Base-by-base conservation (phyloP, 1,140 invertebrate species). In the Pygmarrhopalites habei region DNA sequence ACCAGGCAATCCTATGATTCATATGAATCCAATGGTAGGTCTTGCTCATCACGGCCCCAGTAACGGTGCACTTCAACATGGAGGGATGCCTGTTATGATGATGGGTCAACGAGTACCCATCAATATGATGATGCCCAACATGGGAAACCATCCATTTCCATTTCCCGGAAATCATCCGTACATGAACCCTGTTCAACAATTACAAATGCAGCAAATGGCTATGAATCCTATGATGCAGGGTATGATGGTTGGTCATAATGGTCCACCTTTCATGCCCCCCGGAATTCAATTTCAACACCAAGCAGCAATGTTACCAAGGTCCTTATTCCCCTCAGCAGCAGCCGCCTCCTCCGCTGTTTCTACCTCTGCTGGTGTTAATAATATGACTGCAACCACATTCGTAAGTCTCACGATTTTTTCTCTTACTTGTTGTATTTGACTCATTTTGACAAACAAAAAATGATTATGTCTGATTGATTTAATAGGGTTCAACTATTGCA, bases 261-360 rank as follows among this genome's bases (percentile, higher is more conserved):
- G 39, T 41, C 12, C 12, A 41, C 39, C 39, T 41, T 41, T 41
- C n/a, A 41, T 41, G 12, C 39, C 39, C 39, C 12, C 39, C n/a
- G 39, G 39, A 41, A 41, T 41, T 12, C 39, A 12, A 12, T 41
- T 41, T 41, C 39, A 41, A 41, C 12, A 12, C 39, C 39, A 41
- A 41, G 39, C 49, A 52, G 69, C 47, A 15, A 19, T 25, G 10
- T 14, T 15, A 10, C 41, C 57, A 58, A 65, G 61, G 58, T 71
- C 58, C 43, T 64, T 65, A 56, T 68, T 62, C 52, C 70, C 58
- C 2, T 51, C 61, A 1, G 61, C 68, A 44, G 44, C 69, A 44
- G 56, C 58, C 25, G 47, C 46, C 41, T 61, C 61, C 80, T 72
- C 88, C 87, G n/a, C 74, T 90, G 52, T 90, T 90, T 73, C 88